phyloP scores from a whole-genome alignment of 2,797 vertebrate species.

The Protosalanx chinensis region DNA sequence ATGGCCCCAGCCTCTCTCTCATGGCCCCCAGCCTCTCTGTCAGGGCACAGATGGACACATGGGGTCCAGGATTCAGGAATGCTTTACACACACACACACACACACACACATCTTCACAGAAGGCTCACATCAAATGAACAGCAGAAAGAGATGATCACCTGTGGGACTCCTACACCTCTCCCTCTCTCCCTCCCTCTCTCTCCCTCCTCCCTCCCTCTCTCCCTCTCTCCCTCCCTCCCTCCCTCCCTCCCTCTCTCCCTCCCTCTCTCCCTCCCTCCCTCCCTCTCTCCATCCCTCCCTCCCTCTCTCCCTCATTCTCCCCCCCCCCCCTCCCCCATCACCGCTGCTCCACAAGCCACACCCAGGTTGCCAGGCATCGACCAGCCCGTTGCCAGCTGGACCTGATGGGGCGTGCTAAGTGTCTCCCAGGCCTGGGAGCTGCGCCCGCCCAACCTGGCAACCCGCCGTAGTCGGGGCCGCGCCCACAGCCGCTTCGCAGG shows the following conservation, averaged over 20 bases:
- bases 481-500: neutral
- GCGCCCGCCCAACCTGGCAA: slow-evolving; percentile 18
- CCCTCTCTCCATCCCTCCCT: too few species aligned
- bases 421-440: slow-evolving; percentile 44
- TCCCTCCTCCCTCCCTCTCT: neutral
- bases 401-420: slow-evolving; percentile 60
- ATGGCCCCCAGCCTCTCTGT: too few species aligned
- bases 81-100: too few species aligned
- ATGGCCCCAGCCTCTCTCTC: too few species aligned
- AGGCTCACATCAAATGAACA: too few species aligned
- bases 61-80: too few species aligned
- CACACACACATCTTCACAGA: too few species aligned
- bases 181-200: too few species aligned
- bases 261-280: too few species aligned
- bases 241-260: neutral
- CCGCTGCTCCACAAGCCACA: slow-evolving; percentile 43
- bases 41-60: too few species aligned
- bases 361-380: slow-evolving; percentile 63
- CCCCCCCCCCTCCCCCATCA: slow-evolving; percentile 28
- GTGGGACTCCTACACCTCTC: too few species aligned
- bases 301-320: neutral
- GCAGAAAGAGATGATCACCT: too few species aligned
- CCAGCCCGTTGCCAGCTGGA: slow-evolving; percentile 68
- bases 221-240: slow-evolving; percentile 3
- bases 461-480: slow-evolving; percentile 15